phyloP scores from a whole-genome alignment of 2,113 vertebrate genomes.

The Pelmatolapia mariae region DNA sequence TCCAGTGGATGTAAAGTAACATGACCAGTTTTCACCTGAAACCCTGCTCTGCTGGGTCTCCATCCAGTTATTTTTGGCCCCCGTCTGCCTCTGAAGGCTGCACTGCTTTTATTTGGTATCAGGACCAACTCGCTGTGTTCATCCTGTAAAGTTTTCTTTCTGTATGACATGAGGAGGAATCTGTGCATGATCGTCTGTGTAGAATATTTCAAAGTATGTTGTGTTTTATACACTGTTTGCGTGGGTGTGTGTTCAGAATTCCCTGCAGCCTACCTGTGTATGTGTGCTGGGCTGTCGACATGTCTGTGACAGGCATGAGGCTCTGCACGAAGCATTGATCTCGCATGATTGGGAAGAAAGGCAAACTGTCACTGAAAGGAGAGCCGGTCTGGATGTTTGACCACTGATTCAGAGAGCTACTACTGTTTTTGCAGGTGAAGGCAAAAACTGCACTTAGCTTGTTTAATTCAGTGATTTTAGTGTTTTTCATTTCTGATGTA shows the following conservation, averaged over 20 bases:
- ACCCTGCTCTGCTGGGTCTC: not conserved
- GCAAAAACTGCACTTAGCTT: not conserved
- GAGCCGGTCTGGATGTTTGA: not conserved
- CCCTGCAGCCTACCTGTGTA: not conserved
- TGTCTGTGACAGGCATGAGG: not conserved
- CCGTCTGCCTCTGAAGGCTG: not conserved
- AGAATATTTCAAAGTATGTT: slow-evolving; percentile 56
- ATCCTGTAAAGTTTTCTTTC: slow-evolving; percentile 21
- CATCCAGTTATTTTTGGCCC: slow-evolving; percentile 26
- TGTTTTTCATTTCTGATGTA: not conserved
- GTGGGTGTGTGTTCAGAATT: not conserved
- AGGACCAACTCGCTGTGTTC: slow-evolving; percentile 66
- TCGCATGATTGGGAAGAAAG: not conserved
- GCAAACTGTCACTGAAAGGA: not conserved
- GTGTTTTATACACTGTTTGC: slow-evolving; percentile 39
- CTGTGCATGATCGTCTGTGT: slow-evolving; percentile 23
- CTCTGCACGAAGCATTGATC: not conserved
- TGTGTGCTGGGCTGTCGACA: not conserved
- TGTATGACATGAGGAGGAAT: not conserved
- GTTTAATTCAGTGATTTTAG: not conserved
- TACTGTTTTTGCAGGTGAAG: not conserved
- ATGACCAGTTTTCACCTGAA: not conserved
- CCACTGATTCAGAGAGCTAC: not conserved
- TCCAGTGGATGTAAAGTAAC: not conserved
- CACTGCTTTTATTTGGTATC: slow-evolving; percentile 32